These are phyloP conservation scores for Siniperca obscura DNA, from an alignment of 2,797 vertebrate species.

Conservation along the genomic window DNA sequence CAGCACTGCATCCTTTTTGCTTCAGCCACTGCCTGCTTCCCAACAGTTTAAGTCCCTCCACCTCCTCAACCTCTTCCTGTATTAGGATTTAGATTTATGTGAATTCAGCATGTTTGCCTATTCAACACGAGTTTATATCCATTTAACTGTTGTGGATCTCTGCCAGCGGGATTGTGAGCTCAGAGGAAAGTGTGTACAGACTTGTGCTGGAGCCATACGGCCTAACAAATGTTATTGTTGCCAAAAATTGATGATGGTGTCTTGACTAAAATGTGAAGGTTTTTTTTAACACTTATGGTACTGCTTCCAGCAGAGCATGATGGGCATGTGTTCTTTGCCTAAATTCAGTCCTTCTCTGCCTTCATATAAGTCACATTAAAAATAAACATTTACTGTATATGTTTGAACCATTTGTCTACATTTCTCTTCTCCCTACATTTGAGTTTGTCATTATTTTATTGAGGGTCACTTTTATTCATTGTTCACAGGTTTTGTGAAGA, in stretches of 20 bases:
- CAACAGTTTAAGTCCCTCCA: slow-evolving; percentile 22
- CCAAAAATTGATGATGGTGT: slow-evolving; percentile 1
- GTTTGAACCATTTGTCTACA: background rate
- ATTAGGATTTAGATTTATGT: slow-evolving; percentile 52
- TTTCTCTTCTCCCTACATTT: background rate
- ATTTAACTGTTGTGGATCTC: slow-evolving; percentile 36
- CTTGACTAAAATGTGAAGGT: background rate
- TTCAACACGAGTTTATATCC: slow-evolving; percentile 32
- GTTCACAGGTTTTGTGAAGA: background rate
- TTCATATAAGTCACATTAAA: background rate
- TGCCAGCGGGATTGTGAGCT: slow-evolving; percentile 9
- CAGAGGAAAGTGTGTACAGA: slow-evolving; percentile 11
- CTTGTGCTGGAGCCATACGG: background rate
- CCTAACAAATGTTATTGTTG: slow-evolving; percentile 23
- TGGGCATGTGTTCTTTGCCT: background rate
- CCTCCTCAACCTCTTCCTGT: slow-evolving; percentile 21
- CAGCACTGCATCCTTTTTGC: slow-evolving; percentile 11
- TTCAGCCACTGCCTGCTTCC: background rate
- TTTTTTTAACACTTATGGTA: background rate
- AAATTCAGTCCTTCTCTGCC: background rate
- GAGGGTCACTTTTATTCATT: background rate
- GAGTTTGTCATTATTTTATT: background rate
- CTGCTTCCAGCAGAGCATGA: background rate
- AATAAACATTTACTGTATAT: background rate
- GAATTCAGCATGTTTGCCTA: slow-evolving; percentile 49